Evolutionary conservation across 2,888 invertebrate species (phyloP).

Genomic region (Cryptocephalus primarius): DNA sequence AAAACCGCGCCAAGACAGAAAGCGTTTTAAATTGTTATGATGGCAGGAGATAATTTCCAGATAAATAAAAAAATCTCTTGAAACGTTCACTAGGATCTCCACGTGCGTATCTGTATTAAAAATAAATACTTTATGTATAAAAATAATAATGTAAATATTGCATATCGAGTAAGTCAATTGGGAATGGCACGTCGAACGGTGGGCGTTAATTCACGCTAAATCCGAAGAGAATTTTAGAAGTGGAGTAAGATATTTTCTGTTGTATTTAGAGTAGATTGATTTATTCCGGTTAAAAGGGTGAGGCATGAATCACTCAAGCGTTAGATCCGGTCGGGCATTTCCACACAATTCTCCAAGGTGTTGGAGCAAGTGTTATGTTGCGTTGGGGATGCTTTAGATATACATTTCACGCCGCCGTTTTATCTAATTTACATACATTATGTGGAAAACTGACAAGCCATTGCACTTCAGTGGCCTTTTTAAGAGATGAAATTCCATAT

Average conservation of each 20-base stretch:
- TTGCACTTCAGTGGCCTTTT: no score
- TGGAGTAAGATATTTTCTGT: constrained; percentile 13
- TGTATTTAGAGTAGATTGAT: constrained; percentile 16
- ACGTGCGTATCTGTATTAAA: no score
- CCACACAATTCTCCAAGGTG: constrained; percentile 13
- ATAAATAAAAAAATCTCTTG: no score
- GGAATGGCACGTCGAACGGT: no score
- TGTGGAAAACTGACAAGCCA: not conserved
- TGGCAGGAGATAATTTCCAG: no score
- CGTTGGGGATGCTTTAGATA: constrained; percentile 6
- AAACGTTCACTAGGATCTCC: no score
- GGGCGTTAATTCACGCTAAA: not conserved
- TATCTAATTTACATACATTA: constrained; percentile 1
- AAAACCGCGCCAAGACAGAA: no score
- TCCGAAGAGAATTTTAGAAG: constrained; percentile 7
- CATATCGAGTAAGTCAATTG: no score
- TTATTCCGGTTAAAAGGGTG: constrained; percentile 12
- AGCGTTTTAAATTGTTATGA: no score
- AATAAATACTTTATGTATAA: no score
- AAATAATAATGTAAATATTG: no score
- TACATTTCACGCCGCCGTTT: constrained; percentile 1
- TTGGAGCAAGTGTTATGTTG: constrained; percentile 9
- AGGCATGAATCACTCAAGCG: constrained; percentile 14
- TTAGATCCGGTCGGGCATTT: constrained; percentile 10
- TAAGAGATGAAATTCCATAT: no score